Percentiles rank a stretch among this genome's conserved stretches.
Conservation (phyloP, 2,888 invertebrate genomes). For the Drosophila setosimentum region DNA sequence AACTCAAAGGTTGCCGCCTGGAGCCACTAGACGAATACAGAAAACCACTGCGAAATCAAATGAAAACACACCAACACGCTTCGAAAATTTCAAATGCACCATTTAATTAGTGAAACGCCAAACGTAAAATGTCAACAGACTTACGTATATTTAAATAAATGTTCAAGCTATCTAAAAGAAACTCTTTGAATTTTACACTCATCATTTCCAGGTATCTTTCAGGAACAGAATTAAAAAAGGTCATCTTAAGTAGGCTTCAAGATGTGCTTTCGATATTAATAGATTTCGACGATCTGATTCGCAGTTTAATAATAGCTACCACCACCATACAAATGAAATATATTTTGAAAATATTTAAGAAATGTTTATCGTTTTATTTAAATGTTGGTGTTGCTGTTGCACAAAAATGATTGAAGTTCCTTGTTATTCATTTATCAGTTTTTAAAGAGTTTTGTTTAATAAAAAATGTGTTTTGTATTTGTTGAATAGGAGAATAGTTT, state of each 20-base stretch:
- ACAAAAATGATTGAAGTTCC: slow-evolving; percentile 77
- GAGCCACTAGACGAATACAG: slow-evolving; percentile 64
- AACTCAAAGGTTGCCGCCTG: slow-evolving; percentile 65
- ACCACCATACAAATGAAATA: background rate
- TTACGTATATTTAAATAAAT: slow-evolving; percentile 32
- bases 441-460: slow-evolving; percentile 46
- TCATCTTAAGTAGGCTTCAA: too few relatives aligned
- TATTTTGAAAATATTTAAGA: slow-evolving; percentile 49
- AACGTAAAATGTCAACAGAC: background rate
- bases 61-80: slow-evolving; percentile 62
- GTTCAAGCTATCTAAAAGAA: slow-evolving; percentile 18
- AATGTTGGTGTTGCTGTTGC: slow-evolving; percentile 44
- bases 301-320: too few relatives aligned
- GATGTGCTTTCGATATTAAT: background rate
- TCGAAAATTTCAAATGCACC: slow-evolving; percentile 28
- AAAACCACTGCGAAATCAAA: slow-evolving; percentile 23
- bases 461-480: slow-evolving; percentile 36
- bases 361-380: slow-evolving; percentile 63
- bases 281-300: background rate
- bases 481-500: slow-evolving; percentile 65
- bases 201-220: background rate
- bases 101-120: slow-evolving; percentile 3
- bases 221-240: background rate
- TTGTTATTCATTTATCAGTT: slow-evolving; percentile 51
- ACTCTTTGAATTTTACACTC: background rate